These are phyloP conservation scores for Pseudopleuronectes americanus DNA, from an alignment of 2,797 vertebrate genomes.

Conservation along the genomic window DNA sequence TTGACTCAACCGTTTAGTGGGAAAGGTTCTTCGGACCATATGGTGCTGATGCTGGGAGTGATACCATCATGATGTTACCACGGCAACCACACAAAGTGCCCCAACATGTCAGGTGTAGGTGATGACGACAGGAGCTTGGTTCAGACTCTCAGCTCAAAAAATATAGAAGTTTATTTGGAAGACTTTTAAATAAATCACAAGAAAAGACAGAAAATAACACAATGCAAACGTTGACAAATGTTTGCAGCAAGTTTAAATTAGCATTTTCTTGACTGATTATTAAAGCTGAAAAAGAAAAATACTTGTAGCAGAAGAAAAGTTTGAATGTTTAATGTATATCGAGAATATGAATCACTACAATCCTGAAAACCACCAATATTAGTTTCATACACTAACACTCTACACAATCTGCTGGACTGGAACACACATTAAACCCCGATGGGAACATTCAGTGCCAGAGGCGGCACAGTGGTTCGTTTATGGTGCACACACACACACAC, in stretches of 20 bases:
- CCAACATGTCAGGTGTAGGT: too few species aligned
- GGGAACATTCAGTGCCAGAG: conserved; percentile 53
- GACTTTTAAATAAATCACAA: conserved; percentile 1
- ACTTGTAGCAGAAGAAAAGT: background rate
- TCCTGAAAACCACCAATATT: conserved; percentile 12
- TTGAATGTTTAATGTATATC: too few species aligned
- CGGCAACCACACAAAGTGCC: too few species aligned
- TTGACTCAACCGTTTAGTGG: too few species aligned
- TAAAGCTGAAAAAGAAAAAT: background rate
- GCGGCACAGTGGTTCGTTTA: conserved; percentile 54
- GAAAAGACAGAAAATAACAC: conserved; percentile 5
- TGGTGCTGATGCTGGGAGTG: too few species aligned
- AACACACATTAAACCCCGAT: conserved; percentile 21
- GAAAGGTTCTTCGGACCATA: too few species aligned
- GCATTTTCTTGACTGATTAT: background rate
- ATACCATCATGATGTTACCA: too few species aligned
- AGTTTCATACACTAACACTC: background rate
- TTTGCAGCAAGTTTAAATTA: too few species aligned
- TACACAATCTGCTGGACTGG: conserved; percentile 8
- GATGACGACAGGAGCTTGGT: too few species aligned
- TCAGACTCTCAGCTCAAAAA: too few species aligned
- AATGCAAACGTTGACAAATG: background rate
- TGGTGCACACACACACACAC: conserved; percentile 14
- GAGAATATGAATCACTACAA: background rate
- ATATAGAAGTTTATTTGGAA: conserved; percentile 16